These are phyloP conservation scores for Hemibagrus wyckioides DNA, from an alignment of 2,113 vertebrate genomes.

Conservation along the genomic window DNA sequence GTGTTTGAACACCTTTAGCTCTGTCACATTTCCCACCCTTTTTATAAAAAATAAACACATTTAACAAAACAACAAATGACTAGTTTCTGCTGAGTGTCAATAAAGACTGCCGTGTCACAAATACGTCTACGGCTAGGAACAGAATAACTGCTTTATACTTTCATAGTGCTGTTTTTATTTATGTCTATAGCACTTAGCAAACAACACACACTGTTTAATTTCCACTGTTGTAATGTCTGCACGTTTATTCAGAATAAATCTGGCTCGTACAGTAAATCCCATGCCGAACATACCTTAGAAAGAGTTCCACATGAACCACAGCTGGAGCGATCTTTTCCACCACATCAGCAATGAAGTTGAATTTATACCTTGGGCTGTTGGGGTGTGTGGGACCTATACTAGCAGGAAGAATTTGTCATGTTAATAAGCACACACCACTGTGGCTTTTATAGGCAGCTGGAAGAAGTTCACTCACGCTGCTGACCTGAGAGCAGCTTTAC, in stretches of 20 bases:
- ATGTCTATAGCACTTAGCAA: neutral
- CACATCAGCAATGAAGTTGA: constrained; percentile 97
- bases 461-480: neutral
- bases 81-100: neutral
- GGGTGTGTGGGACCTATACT: constrained; percentile 85
- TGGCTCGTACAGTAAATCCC: neutral
- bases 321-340: constrained; percentile 95
- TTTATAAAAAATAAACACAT: neutral
- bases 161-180: neutral
- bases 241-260: neutral
- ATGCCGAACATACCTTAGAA: constrained; percentile 78
- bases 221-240: neutral
- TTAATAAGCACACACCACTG: constrained; percentile 61
- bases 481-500: constrained; percentile 1
- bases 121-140: neutral
- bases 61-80: neutral
- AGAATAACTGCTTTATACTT: neutral
- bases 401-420: constrained; percentile 77
- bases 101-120: no score
- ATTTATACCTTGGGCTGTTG: constrained; percentile 89
- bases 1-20: constrained; percentile 12
- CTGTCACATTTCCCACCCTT: neutral
- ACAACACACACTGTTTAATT: neutral
- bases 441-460: neutral
- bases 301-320: constrained; percentile 95